phyloP scores from a whole-genome alignment of 1,140 invertebrate genomes.

The Pristionchus pacificus region DNA sequence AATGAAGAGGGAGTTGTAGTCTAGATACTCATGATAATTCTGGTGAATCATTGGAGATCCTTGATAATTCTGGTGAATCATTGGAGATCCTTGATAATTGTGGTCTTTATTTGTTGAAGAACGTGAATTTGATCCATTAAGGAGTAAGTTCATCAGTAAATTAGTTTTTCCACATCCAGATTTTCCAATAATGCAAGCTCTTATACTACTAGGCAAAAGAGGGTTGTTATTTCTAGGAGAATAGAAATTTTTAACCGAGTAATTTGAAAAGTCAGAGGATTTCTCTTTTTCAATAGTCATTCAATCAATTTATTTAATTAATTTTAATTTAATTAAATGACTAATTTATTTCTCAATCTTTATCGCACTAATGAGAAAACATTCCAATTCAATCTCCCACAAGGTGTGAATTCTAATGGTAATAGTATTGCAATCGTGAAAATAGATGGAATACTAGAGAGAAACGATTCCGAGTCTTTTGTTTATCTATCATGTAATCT shows the following conservation, averaged over 20 bases:
- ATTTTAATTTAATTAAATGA: conserved; percentile 22
- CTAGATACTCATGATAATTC: conserved; percentile 37
- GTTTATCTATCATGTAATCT: conserved; percentile 32
- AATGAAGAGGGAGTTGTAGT: conserved; percentile 39
- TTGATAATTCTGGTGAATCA: too few relatives aligned
- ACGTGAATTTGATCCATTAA: conserved; percentile 11
- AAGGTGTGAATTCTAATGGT: too few relatives aligned
- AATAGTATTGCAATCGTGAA: conserved; percentile 27
- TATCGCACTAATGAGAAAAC: conserved; percentile 31
- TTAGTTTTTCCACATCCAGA: conserved; percentile 31
- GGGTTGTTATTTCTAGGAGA: conserved; percentile 25
- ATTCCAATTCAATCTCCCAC: conserved; percentile 6
- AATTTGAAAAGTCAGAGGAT: conserved; percentile 22
- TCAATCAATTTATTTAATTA: too few relatives aligned
- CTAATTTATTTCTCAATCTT: conserved; percentile 27
- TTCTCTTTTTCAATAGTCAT: too few relatives aligned
- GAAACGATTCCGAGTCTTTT: conserved; percentile 22
- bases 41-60: too few relatives aligned
- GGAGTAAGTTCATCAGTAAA: conserved; percentile 34
- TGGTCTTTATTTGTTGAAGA: too few relatives aligned
- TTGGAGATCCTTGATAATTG: too few relatives aligned
- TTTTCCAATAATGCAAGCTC: conserved; percentile 30
- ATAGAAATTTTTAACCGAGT: conserved; percentile 21
- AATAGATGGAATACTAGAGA: conserved; percentile 32
- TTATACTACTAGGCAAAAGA: conserved; percentile 16